These are phyloP conservation scores for Xiphydria camelus DNA, from an alignment of 2,888 invertebrate genomes.

Conservation along the genomic window DNA sequence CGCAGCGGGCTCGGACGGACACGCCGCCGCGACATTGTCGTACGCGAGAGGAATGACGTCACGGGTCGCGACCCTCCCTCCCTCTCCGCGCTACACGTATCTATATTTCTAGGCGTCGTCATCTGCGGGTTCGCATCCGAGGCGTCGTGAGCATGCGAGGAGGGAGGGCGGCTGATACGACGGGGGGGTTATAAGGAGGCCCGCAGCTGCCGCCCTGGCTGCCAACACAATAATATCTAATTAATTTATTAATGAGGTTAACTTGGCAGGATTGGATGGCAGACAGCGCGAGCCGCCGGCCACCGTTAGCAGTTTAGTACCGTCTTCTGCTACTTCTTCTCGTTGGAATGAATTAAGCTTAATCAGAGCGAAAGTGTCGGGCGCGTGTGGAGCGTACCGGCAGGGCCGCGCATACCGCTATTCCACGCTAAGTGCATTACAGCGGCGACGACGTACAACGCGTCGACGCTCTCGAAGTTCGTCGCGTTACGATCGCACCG, in stretches of 20 bases:
- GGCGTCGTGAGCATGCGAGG: conserved; percentile 2
- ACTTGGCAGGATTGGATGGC: conserved; percentile 54
- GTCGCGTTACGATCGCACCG: too few relatives aligned
- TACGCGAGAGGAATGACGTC: conserved; percentile 31
- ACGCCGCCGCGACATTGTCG: too few relatives aligned
- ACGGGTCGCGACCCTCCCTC: conserved; percentile 37
- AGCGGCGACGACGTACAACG: too few relatives aligned
- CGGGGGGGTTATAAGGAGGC: too few relatives aligned
- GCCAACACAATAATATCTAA: conserved; percentile 57
- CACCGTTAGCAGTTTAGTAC: conserved; percentile 18
- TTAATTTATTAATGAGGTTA: conserved; percentile 58
- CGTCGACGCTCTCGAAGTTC: too few relatives aligned
- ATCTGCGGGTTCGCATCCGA: conserved; percentile 36
- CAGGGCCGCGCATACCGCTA: too few relatives aligned
- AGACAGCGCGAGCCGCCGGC: conserved; percentile 47
- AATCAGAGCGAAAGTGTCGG: conserved; percentile 48
- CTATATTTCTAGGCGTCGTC: conserved; percentile 26
- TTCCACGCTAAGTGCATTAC: too few relatives aligned
- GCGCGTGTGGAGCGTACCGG: conserved; percentile 37
- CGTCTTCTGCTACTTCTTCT: conserved; percentile 33
- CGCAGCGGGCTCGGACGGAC: too few relatives aligned
- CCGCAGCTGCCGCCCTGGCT: conserved; percentile 55
- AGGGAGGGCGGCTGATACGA: conserved; percentile 18
- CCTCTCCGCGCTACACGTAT: not conserved
- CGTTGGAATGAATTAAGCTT: conserved; percentile 47